Evolutionary conservation across 1,140 invertebrate genomes (phyloP), one percentile per base, ranked within the genome.

Genomic region (Cryptotermes secundus): DNA sequence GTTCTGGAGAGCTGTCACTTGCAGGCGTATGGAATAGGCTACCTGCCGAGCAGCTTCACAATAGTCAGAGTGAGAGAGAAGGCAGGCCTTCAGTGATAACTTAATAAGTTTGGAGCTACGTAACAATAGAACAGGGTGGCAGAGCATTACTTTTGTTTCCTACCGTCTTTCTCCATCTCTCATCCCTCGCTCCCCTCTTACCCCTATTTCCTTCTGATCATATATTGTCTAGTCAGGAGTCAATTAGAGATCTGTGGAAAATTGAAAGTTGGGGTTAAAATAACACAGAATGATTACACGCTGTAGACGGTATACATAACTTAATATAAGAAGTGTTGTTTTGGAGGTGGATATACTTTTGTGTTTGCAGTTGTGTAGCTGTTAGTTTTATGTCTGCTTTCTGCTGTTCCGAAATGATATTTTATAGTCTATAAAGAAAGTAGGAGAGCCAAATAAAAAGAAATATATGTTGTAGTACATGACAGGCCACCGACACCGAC

Each of bases 71-170:
- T 16, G 35, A 81, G 80, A 26, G 45, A 19, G 35, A 35, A 81
- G 34, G 26, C 80, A 31, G 59, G 24, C 80, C 80, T 36, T 81
- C 80, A 45, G 80, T 81, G 80, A 81, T 81, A 81, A 81, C 80
- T 81, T 81, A 81, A 81, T 81, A 81, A 81, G 35, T 81, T 81
- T 81, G 35, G 42, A 81, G 80, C 42, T 81, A 81, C 80, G 80
- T 9, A 81, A 81, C 80, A 81, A 81, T 81, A 19, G 80, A 81
- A 36, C 35, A 36, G 35, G 80, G 80, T 72, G 59, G 59, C 31
- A 16, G 59, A 72, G 59, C 59, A 72, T 38, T 81, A 81, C 80
- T 81, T 81, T 81, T 81, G 80, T 81, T 81, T 81, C 80, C 42
- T 36, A 38, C 35, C 80, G 42, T 81, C 35, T 35, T 81, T 81